Percentiles rank a stretch among this genome's conserved stretches.
Evolutionary conservation across 1,140 invertebrate genomes (phyloP).

Genomic region (Halesus radiatus): DNA sequence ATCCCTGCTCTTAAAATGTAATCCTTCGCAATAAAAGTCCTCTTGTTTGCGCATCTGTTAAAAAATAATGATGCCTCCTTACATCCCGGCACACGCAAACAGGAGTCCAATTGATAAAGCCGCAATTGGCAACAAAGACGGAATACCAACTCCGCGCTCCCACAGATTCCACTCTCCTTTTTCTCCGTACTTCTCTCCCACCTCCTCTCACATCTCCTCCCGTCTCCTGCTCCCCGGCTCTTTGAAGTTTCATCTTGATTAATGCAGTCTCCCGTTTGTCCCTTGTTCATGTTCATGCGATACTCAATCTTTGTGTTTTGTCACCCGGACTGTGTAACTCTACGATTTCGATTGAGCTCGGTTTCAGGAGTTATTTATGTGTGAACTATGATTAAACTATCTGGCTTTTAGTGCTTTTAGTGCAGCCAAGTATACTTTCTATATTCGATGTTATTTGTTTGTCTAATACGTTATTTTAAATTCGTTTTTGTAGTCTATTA

Average conservation of each 20-base stretch:
- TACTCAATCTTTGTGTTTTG: conserved; percentile 9
- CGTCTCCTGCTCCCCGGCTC: not conserved
- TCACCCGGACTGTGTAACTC: too few species aligned
- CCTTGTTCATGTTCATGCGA: conserved; percentile 4
- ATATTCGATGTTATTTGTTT: too few species aligned
- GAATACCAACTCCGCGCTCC: too few species aligned
- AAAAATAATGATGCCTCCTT: not conserved
- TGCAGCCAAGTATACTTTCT: too few species aligned
- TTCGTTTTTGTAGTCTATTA: too few species aligned
- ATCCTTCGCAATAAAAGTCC: not conserved
- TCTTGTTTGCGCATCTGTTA: not conserved
- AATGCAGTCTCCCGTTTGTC: conserved; percentile 6
- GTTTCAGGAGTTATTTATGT: too few species aligned
- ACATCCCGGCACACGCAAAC: not conserved
- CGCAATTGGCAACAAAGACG: not conserved
- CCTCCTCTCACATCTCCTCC: not conserved
- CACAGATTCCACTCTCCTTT: conserved; percentile 5
- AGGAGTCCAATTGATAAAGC: not conserved
- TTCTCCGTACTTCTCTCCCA: not conserved
- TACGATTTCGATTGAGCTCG: too few species aligned
- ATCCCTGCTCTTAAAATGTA: too few species aligned
- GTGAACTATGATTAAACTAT: too few species aligned
- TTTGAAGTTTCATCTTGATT: conserved; percentile 31
- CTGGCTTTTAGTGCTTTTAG: too few species aligned
- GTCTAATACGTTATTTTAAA: too few species aligned